Evolutionary conservation across 2,113 vertebrate species (phyloP).

Genomic region (Mirounga angustirostris): DNA sequence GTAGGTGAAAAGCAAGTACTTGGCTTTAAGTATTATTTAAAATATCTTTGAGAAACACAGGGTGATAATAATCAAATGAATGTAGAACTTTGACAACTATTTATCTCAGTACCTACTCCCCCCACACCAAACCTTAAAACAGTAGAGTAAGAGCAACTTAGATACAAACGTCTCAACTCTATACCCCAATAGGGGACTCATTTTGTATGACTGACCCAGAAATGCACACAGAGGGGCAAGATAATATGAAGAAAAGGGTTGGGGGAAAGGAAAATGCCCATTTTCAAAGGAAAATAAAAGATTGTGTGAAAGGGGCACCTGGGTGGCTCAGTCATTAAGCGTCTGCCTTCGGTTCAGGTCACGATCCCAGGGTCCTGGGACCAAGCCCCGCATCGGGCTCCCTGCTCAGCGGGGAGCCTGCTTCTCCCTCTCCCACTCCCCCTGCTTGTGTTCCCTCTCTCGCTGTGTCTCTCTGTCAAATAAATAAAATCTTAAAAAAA

Average conservation of each 20-base stretch:
- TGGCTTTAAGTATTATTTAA: not conserved
- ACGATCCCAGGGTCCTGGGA: no score
- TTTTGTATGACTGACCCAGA: not conserved
- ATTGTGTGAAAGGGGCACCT: no score
- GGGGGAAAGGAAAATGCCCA: not conserved
- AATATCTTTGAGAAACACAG: not conserved
- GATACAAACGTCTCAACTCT: not conserved
- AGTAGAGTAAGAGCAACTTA: not conserved
- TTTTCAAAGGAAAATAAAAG: not conserved
- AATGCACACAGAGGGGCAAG: not conserved
- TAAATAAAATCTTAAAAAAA: no score
- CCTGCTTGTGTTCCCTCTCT: no score
- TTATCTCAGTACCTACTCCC: not conserved
- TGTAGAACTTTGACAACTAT: conserved; percentile 1
- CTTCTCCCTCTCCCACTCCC: no score
- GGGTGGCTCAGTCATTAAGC: no score
- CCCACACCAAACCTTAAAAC: not conserved
- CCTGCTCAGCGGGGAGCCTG: no score
- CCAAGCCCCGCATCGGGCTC: rapidly evolving
- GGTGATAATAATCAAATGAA: not conserved
- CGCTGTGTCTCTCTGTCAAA: no score
- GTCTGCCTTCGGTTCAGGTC: no score
- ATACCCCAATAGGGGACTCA: not conserved
- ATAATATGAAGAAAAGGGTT: not conserved
- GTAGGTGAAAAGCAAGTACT: not conserved